Conservation (phyloP, 2,113 vertebrate species). For the Paramormyrops kingsleyae region DNA sequence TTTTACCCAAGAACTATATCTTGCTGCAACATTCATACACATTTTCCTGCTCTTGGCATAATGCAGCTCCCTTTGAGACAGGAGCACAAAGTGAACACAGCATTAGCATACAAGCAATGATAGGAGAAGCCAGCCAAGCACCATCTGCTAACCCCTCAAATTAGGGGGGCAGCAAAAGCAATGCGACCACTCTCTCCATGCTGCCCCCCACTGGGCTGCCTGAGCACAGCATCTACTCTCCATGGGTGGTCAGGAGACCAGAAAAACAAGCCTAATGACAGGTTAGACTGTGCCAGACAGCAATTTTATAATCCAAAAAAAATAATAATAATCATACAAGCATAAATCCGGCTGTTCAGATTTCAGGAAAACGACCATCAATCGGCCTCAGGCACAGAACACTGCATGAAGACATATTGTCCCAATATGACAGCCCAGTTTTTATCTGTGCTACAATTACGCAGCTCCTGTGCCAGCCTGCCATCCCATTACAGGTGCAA, state of each 20-base stretch:
- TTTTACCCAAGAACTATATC: neutral
- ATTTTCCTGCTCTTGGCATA: neutral
- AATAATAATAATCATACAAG: neutral
- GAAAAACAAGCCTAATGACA: neutral
- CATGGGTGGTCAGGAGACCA: neutral
- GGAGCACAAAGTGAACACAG: neutral
- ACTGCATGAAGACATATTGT: neutral
- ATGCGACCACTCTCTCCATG: neutral
- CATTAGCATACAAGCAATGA: neutral
- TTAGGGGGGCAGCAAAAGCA: neutral
- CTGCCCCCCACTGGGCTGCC: neutral
- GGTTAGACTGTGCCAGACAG: neutral
- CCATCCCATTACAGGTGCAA: neutral
- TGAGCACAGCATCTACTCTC: neutral
- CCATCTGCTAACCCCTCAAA: slow-evolving; percentile 9
- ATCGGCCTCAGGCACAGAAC: neutral
- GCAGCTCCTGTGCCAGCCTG: neutral
- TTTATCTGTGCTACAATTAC: neutral
- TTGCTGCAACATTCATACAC: neutral
- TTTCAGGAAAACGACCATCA: neutral
- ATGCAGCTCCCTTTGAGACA: neutral
- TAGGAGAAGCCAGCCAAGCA: neutral
- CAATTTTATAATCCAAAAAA: neutral
- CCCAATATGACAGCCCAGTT: neutral
- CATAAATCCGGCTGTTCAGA: neutral